Base-by-base conservation (phyloP, 2,113 vertebrate species). In the Gobius niger region DNA sequence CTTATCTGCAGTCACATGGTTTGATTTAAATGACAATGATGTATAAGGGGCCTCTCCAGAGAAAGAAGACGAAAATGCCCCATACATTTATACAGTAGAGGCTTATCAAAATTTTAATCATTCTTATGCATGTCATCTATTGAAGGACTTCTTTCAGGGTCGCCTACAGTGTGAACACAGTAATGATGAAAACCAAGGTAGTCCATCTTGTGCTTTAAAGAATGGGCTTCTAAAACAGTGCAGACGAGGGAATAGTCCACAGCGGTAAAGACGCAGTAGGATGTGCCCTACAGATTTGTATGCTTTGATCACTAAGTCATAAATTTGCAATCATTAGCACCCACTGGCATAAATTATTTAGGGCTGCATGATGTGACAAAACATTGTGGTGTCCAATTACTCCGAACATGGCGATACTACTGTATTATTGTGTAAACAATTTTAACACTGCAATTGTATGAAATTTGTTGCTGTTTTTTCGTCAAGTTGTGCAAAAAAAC, bases 21-120 rank as follows among this genome's bases (percentile, higher is more conserved):
- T 70, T 69, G 60, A 78, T 40, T 63, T 66, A 77, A 77, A 83
- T 82, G 80, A 88, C 77, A 78, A 14, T 84, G 82, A 90, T 80
- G 50, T 74, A 87, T 75, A 68, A 84, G 68, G 9, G n/a, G 9
- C 63, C 18, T 71, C n/a, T 67, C 65, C 64, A 67, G 69, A 65
- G 11, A 18, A 65, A 42, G 19, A 53, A 19, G 24, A 66, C 44
- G 9, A 40, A 47, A 57, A 52, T 75, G 19, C 67, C 44, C 40
- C 42, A 76, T 8, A 16, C 63, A 68, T 47, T 44, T 12, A 70
- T 41, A 54, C 10, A 24, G 52, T 24, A 57, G 42, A 11, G 61
- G 42, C 9, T 63, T 47, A 60, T 60, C 54, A 57, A 14, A 13
- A 40, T 34, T 56, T 24, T 56, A 56, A 56, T 14, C 11, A 12